Evolutionary conservation across 2,113 vertebrate genomes (phyloP), one percentile per base, ranked within the genome.

Genomic region (Galeopterus variegatus): DNA sequence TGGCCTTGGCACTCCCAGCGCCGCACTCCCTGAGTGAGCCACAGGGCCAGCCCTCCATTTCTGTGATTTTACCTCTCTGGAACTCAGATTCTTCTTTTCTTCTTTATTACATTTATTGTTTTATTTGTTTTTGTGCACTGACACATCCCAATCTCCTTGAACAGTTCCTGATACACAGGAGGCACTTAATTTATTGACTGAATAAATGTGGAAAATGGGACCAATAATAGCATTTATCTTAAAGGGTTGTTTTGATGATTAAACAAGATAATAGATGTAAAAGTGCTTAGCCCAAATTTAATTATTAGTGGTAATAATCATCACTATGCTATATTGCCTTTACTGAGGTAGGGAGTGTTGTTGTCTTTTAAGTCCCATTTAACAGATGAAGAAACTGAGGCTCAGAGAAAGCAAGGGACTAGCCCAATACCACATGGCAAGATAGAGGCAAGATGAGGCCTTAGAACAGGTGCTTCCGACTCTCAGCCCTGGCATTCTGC

Each of bases 261-360:
- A 84, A 72, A 50, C 31, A 41, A 79, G 65, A 62, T 45, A 64
- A 69, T 41, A 85, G 10, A 60, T 79, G 28, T 45, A 72, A 62
- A 84, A 96, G 17, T 69, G 23, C 60, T 62, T 90, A 52, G 33
- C 45, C n/a, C 36, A 90, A 75, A 58, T 70, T 89, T 62, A 54
- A 75, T 85, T 31, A 54, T 88, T 21, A 19, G 72, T 87, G 58
- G 5, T 52, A 84, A 41, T 83, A 65, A 31, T 15, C 73, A 95
- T 36, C 33, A 65, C 26, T 76, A 4, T n/a, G 67, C 36, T 60
- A 5, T 70, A 33, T 45, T 23, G 45, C 19, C 19, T 94, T 92
- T 77, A 31, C 56, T 9, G 60, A 82, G 12, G n/a, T 50, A 36
- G n/a, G 62, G 36, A 52, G n/a, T 69, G 14, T 33, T 86, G 9